These are phyloP conservation scores for Dipodomys merriami DNA, from an alignment of 2,113 vertebrate genomes.

Conservation along the genomic window DNA sequence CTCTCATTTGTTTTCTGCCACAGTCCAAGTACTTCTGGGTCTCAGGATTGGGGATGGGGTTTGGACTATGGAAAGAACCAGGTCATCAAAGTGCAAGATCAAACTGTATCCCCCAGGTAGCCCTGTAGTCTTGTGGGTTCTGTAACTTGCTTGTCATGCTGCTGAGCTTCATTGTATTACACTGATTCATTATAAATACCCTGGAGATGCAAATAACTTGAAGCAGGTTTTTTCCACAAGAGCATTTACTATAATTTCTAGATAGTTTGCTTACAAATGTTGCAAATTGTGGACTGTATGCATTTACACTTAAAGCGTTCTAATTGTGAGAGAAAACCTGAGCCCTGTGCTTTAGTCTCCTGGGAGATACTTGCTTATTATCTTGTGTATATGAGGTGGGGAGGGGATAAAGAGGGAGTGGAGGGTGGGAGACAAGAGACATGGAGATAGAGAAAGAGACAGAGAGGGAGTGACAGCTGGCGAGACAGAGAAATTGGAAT, in stretches of 20 bases:
- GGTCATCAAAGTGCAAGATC: neutral
- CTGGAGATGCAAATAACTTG: neutral
- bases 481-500: neutral
- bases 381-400: neutral
- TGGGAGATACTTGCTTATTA: neutral
- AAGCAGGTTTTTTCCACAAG: neutral
- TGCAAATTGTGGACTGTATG: neutral
- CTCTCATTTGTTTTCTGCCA: neutral
- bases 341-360: neutral
- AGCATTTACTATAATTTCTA: neutral
- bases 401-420: neutral
- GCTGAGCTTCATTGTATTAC: neutral
- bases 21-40: neutral
- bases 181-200: neutral
- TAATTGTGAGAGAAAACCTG: neutral
- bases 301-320: neutral
- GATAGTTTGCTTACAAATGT: slow-evolving; percentile 16
- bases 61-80: neutral
- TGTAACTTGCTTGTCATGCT: rapidly evolving
- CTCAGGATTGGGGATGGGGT: neutral
- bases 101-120: neutral
- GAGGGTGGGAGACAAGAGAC: neutral
- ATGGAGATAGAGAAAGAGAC: neutral
- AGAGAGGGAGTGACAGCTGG: neutral
- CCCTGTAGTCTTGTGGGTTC: neutral